Conservation (phyloP, 2,113 vertebrate genomes). For the Atrichornis clamosus region DNA sequence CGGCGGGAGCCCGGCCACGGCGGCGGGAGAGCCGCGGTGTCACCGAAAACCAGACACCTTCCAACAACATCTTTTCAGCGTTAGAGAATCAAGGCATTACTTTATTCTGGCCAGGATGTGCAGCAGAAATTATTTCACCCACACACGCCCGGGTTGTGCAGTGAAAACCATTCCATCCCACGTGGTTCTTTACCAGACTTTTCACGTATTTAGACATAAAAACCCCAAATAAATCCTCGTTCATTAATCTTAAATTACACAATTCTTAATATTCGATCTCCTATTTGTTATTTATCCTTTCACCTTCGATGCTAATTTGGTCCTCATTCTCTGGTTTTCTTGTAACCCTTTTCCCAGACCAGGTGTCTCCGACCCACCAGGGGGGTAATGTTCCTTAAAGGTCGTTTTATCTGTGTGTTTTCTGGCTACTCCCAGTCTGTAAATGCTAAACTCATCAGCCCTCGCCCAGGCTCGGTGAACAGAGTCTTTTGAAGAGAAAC, state of each 20-base stretch:
- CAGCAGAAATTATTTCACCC: neutral
- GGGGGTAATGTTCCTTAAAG: neutral
- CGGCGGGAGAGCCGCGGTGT: neutral
- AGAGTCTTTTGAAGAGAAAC: neutral
- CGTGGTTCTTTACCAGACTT: neutral
- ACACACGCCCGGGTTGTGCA: rapidly evolving
- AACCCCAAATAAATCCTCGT: neutral
- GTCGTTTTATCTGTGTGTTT: neutral
- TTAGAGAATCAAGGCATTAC: no score
- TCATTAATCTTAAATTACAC: neutral
- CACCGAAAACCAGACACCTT: neutral
- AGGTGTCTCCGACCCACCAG: neutral
- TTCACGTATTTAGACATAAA: neutral
- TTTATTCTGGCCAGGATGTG: neutral
- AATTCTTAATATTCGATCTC: neutral
- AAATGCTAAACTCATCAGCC: no score
- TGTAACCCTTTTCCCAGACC: neutral
- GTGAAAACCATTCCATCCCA: neutral
- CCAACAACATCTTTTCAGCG: neutral
- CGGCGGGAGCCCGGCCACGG: neutral
- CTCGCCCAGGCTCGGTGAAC: neutral
- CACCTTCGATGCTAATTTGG: neutral
- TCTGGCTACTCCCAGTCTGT: neutral
- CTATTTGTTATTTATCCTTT: neutral
- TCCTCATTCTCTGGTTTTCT: neutral